These are phyloP conservation scores for Venustaconcha ellipsiformis DNA, from an alignment of 1,140 invertebrate species.

Conservation along the genomic window DNA sequence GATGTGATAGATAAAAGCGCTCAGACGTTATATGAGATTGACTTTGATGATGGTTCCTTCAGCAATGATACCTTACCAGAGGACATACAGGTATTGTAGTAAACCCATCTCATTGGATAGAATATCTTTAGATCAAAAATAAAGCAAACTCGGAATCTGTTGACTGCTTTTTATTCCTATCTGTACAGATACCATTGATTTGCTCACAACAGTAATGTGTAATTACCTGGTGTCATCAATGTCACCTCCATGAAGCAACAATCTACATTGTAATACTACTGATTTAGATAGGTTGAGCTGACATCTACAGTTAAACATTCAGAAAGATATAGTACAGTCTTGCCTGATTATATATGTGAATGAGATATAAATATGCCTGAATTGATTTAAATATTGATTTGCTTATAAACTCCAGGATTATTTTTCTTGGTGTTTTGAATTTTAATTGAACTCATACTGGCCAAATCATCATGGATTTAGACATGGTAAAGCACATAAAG, in stretches of 20 bases:
- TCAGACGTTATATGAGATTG: conserved; percentile 74
- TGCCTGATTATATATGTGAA: no score
- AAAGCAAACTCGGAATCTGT: not conserved
- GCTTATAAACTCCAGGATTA: no score
- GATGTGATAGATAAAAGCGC: conserved; percentile 71
- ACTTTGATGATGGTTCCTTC: conserved; percentile 77
- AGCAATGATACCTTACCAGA: conserved; percentile 75
- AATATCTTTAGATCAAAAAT: not conserved
- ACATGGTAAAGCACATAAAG: no score
- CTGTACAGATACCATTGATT: not conserved
- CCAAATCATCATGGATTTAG: no score
- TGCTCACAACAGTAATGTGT: not conserved
- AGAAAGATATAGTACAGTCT: no score
- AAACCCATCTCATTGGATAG: not conserved
- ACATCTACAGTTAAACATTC: no score
- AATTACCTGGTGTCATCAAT: not conserved
- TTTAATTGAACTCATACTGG: no score
- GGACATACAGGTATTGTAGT: conserved; percentile 62
- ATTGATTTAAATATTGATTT: no score
- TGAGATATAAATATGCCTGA: no score
- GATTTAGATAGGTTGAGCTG: no score
- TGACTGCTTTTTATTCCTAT: not conserved
- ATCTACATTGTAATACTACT: not conserved
- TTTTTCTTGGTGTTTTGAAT: no score
- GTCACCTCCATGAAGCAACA: not conserved